phyloP scores from a whole-genome alignment of 2,113 vertebrate species.

The Crotalus viridis region DNA sequence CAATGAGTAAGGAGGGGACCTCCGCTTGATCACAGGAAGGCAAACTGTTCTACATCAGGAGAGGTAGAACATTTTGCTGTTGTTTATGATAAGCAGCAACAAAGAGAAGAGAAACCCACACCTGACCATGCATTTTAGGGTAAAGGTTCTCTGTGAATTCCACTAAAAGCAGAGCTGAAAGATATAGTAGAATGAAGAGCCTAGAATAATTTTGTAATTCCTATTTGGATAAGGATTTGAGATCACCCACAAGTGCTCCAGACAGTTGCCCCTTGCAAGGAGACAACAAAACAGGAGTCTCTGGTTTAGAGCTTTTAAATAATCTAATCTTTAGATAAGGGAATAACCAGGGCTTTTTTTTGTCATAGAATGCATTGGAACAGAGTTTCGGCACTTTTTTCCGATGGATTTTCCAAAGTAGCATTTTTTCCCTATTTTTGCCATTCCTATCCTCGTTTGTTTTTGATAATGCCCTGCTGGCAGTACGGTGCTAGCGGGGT shows the following conservation, averaged over 20 bases:
- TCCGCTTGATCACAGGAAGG: no score
- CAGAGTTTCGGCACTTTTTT: no score
- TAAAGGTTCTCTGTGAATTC: neutral
- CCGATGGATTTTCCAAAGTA: no score
- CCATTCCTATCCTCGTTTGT: no score
- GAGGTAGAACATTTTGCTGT: neutral
- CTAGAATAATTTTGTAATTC: neutral
- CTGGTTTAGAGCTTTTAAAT: neutral
- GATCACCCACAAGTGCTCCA: neutral
- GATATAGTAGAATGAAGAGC: neutral
- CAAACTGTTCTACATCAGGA: neutral
- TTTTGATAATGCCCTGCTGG: no score
- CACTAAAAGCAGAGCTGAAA: neutral
- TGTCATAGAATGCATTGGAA: no score
- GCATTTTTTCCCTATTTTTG: no score
- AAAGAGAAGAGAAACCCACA: neutral
- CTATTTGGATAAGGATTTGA: neutral
- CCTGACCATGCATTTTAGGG: neutral
- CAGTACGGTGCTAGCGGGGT: no score
- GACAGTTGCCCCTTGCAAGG: neutral
- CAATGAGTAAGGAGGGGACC: no score
- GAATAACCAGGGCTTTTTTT: neutral
- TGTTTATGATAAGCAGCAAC: neutral
- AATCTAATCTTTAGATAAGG: neutral
- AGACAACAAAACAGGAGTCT: neutral